Evolutionary conservation across 2,888 invertebrate genomes (phyloP), one percentile per base, ranked within the genome.

Genomic region (Laspeyria flexula): DNA sequence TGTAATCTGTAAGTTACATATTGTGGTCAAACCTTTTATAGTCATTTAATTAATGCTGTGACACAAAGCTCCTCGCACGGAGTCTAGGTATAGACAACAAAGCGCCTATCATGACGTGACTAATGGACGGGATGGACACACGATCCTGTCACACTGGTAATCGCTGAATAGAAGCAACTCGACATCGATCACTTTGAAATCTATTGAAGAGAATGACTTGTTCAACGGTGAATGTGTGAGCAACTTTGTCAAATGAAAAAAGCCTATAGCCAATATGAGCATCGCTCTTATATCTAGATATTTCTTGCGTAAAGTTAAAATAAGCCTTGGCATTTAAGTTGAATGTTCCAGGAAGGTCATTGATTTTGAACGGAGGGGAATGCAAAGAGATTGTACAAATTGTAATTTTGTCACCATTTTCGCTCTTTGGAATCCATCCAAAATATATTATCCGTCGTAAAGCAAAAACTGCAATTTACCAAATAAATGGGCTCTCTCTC

Each of bases 371-470:
- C 49, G 50, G 39, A 4, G 10, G 16, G 18, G 30, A 51, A 53
- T 46, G 34, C 27, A 45, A 57, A 51, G 18, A 34, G 21, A 47
- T 51, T 45, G 39, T 42, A 49, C 43, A 15, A 53, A 53, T n/a
- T 29, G 41, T 55, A 40, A 50, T 13, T 52, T 54, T 43, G 41
- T 38, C 57, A 59, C 49, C 43, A 54, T 37, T 57, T 50, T 50
- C 42, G 16, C 42, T 42, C 44, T 41, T 56, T 71, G 64, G 67
- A 60, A 42, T 23, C 7, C 15, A 18, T 60, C 67, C 71, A 70
- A 62, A 48, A 37, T 47, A 49, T 56, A 33, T 46, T 16, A 35
- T 21, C 11, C 40, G 35, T 39, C 44, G 43, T 43, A 45, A 52
- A 55, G 33, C 39, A 48, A 52, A 61, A 60, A 44, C 13, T 56